Conservation (phyloP, 2,113 vertebrate genomes). For the Lepus timidus region DNA sequence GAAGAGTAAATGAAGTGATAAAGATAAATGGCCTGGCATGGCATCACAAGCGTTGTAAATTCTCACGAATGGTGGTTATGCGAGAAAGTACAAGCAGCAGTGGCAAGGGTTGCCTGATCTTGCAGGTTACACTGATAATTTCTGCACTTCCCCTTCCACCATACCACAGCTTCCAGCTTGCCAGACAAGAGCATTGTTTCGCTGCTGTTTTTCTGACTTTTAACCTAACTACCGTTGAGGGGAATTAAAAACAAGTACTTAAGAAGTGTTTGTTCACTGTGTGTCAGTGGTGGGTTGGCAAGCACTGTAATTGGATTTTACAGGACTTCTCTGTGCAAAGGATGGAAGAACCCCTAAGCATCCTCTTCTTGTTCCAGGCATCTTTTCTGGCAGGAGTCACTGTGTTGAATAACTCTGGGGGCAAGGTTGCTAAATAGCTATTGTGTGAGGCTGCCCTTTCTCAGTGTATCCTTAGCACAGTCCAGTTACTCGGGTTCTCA, state of each 20-base stretch:
- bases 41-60: not conserved
- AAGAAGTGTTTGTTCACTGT: not conserved
- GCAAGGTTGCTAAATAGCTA: not conserved
- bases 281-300: not conserved
- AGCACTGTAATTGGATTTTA: slow-evolving; percentile 34
- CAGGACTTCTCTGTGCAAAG: slow-evolving; percentile 16
- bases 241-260: slow-evolving; percentile 23
- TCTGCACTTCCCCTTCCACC: not conserved
- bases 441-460: not conserved
- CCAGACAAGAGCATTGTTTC: slow-evolving; percentile 22
- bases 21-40: not conserved
- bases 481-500: not conserved
- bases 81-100: not conserved
- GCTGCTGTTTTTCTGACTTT: not conserved
- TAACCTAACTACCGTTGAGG: slow-evolving; percentile 34
- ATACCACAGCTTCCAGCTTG: not conserved
- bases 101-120: not conserved
- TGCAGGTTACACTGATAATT: not conserved
- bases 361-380: not conserved
- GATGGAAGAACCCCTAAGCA: not conserved
- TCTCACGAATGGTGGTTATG: fast-evolving
- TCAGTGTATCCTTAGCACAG: fast-evolving
- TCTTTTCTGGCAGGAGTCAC: slow-evolving; percentile 16
- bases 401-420: slow-evolving; percentile 5
- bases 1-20: not conserved